phyloP scores from a whole-genome alignment of 2,888 invertebrate species.

The Melanophora roralis region DNA sequence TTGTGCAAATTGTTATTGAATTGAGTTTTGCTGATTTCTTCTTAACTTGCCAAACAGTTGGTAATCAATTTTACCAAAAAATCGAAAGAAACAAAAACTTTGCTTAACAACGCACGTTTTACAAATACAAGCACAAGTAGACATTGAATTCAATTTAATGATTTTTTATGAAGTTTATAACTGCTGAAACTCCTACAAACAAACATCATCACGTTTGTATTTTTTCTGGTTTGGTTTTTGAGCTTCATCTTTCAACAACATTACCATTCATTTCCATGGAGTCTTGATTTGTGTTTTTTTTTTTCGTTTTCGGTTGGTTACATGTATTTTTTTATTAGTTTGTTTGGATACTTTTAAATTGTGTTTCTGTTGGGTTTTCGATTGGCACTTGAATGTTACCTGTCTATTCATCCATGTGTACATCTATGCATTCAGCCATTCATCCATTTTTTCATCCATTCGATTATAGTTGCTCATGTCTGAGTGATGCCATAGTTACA shows the following conservation, averaged over 20 bases:
- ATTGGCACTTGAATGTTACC: neutral
- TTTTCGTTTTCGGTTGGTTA: neutral
- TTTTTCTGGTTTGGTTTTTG: neutral
- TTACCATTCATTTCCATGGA: constrained; percentile 14
- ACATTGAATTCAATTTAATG: constrained; percentile 5
- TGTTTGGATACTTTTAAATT: constrained; percentile 10
- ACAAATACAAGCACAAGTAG: neutral
- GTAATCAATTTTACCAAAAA: constrained; percentile 41
- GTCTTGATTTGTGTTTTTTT: constrained; percentile 11
- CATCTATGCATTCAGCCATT: neutral
- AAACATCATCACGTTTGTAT: neutral
- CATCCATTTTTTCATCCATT: neutral
- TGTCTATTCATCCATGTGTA: neutral
- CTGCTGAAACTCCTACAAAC: neutral
- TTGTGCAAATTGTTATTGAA: constrained; percentile 42
- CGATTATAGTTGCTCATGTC: neutral
- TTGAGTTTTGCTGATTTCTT: constrained; percentile 36
- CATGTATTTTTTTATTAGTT: neutral
- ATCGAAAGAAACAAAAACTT: neutral
- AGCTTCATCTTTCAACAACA: neutral
- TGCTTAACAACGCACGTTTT: constrained; percentile 25
- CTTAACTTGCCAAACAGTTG: constrained; percentile 19
- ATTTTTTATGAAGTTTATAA: constrained; percentile 7
- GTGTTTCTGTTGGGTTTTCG: constrained; percentile 17
- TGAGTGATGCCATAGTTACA: constrained; percentile 9